Conservation (phyloP, 2,797 vertebrate genomes). For the Dromococcyx pavoninus region DNA sequence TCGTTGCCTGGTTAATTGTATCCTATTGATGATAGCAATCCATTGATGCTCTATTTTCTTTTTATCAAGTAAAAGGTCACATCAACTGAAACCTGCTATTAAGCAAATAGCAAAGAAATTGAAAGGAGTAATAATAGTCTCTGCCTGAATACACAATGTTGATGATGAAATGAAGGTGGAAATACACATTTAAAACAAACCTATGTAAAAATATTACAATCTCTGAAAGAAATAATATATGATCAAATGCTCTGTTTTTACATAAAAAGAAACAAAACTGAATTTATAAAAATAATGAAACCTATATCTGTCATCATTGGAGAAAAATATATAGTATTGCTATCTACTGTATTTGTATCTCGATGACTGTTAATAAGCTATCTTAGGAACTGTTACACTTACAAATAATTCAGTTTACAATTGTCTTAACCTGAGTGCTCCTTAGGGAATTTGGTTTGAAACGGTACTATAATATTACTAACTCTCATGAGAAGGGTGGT, state of each 20-base stretch:
- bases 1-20: slow-evolving; percentile 67
- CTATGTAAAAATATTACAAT: slow-evolving; percentile 24
- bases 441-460: background rate
- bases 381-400: background rate
- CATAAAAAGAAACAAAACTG: background rate
- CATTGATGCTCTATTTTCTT: slow-evolving; percentile 63
- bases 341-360: background rate
- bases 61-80: slow-evolving; percentile 68
- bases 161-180: slow-evolving; percentile 32
- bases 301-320: background rate
- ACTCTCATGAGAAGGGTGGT: background rate
- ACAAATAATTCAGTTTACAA: background rate
- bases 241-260: background rate
- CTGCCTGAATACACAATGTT: slow-evolving; percentile 3
- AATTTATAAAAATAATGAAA: background rate
- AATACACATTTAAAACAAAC: slow-evolving; percentile 33
- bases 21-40: slow-evolving; percentile 62
- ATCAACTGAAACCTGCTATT: slow-evolving; percentile 62
- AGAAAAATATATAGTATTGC: background rate
- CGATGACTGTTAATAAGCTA: background rate
- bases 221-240: slow-evolving; percentile 28
- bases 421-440: background rate
- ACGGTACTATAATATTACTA: background rate
- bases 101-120: slow-evolving; percentile 69
- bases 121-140: slow-evolving; percentile 55